Conservation (phyloP, 2,888 invertebrate species). For the Heliconius cydno region DNA sequence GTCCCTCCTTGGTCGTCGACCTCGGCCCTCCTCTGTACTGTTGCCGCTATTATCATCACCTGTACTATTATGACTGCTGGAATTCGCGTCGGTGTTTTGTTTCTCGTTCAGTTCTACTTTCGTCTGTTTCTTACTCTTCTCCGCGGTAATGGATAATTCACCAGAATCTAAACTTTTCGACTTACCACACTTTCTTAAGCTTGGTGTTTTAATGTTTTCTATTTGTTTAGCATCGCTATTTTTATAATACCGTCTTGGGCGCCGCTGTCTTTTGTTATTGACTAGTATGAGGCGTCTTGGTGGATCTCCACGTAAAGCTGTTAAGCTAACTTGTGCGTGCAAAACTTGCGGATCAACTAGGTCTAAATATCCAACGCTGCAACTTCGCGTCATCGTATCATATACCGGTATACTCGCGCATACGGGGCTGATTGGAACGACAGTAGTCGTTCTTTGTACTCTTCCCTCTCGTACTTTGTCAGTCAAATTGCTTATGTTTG, state of each 20-base stretch:
- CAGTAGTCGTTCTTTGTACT: constrained; percentile 82
- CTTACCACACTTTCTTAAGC: constrained; percentile 88
- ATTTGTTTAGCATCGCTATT: constrained; percentile 61
- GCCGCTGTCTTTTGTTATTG: constrained; percentile 84
- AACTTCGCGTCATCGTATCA: constrained; percentile 91
- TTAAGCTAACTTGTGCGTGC: constrained; percentile 88
- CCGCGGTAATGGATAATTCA: constrained; percentile 86
- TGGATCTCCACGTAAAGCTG: constrained; percentile 88
- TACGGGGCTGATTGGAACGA: constrained; percentile 86
- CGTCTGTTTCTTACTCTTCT: constrained; percentile 64
- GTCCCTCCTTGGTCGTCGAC: constrained; percentile 56
- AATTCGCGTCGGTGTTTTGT: constrained; percentile 52
- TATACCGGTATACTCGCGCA: constrained; percentile 71
- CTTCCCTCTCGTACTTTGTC: constrained; percentile 57
- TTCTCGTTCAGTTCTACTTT: constrained; percentile 52
- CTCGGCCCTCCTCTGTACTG: constrained; percentile 57
- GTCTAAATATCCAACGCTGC: constrained; percentile 94
- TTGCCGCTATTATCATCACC: constrained; percentile 61
- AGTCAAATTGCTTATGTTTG: constrained; percentile 58
- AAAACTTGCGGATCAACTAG: constrained; percentile 90
- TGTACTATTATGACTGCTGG: constrained; percentile 61
- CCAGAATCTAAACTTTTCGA: constrained; percentile 94
- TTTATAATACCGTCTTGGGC: constrained; percentile 67
- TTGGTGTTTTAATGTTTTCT: constrained; percentile 68
- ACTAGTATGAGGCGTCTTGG: constrained; percentile 91